Percentiles rank a stretch among this genome's conserved stretches.
Evolutionary conservation across 2,113 vertebrate genomes (phyloP).

Genomic region (Aphyosemion australe): DNA sequence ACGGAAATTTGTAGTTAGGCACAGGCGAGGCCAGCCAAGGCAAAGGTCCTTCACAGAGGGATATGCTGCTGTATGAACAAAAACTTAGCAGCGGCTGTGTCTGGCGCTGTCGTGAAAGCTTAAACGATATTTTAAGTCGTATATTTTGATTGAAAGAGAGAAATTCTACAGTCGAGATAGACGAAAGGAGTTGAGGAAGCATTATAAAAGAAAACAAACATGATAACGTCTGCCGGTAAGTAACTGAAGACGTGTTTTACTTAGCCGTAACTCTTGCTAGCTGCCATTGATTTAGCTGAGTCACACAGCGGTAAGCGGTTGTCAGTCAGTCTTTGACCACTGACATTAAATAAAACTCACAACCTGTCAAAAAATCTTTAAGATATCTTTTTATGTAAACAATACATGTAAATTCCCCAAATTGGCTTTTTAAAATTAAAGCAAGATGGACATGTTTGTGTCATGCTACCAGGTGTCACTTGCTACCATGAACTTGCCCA

Average conservation of each 20-base stretch:
- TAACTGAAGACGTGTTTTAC: slow-evolving; percentile 13
- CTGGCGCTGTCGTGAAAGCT: background rate
- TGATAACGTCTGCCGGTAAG: slow-evolving; percentile 84
- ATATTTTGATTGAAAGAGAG: background rate
- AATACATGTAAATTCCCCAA: background rate
- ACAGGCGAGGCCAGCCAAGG: background rate
- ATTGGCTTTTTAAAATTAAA: background rate
- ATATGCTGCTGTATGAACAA: slow-evolving; percentile 40
- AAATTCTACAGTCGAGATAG: background rate
- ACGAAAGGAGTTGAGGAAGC: slow-evolving; percentile 27
- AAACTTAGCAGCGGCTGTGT: slow-evolving; percentile 41
- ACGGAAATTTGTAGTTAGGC: slow-evolving; percentile 44
- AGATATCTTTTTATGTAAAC: background rate
- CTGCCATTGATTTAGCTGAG: slow-evolving; percentile 82
- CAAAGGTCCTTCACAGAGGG: slow-evolving; percentile 46
- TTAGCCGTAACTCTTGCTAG: slow-evolving; percentile 31
- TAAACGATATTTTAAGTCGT: background rate
- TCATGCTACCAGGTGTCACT: no score
- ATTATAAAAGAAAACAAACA: slow-evolving; percentile 43
- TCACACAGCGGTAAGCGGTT: slow-evolving; percentile 73
- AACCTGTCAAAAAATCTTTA: background rate
- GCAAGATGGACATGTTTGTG: background rate
- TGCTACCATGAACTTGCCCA: no score
- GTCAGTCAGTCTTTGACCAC: background rate
- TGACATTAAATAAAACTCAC: background rate